Percentiles rank a stretch among this genome's conserved stretches.
phyloP scores from a whole-genome alignment of 1,140 invertebrate genomes.

The Neodiprion virginianus region DNA sequence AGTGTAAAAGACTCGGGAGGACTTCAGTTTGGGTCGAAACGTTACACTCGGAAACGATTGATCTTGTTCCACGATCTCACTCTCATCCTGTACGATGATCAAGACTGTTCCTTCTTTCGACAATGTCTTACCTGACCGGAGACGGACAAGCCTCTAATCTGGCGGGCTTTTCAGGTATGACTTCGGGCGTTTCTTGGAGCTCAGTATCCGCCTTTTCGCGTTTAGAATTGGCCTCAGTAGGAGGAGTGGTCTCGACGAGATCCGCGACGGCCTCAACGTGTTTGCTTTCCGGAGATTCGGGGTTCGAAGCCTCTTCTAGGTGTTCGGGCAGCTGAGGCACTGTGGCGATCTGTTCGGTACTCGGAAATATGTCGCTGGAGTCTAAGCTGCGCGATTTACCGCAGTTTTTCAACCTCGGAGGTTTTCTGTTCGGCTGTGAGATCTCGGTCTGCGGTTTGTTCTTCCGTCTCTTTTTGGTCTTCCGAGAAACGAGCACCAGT shows the following conservation, averaged over 20 bases:
- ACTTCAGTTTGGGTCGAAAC: too few species aligned
- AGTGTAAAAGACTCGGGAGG: too few species aligned
- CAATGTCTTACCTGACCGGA: conserved; percentile 37
- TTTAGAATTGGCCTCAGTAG: not conserved
- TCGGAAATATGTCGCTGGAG: conserved; percentile 76
- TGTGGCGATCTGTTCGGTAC: conserved; percentile 49
- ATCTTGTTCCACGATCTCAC: too few species aligned
- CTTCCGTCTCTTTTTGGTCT: conserved; percentile 64
- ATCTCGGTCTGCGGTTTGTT: conserved; percentile 47
- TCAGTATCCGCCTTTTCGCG: not conserved
- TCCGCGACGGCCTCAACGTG: not conserved
- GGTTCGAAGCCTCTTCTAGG: conserved; percentile 42
- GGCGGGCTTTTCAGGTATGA: conserved; percentile 6
- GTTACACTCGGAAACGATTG: too few species aligned
- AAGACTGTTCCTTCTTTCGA: too few species aligned
- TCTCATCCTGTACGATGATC: too few species aligned
- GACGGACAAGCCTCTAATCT: conserved; percentile 35
- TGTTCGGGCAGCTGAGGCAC: conserved; percentile 52
- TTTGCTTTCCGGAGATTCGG: not conserved
- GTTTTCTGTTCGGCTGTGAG: conserved; percentile 50
- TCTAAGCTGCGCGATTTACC: conserved; percentile 85
- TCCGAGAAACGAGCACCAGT: conserved; percentile 74
- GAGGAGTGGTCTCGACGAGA: not conserved
- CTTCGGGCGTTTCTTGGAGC: conserved; percentile 28
- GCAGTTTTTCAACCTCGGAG: conserved; percentile 73